Evolutionary conservation across 2,888 invertebrate species (phyloP), one percentile per base, ranked within the genome.

Genomic region (Melanargia galathea): DNA sequence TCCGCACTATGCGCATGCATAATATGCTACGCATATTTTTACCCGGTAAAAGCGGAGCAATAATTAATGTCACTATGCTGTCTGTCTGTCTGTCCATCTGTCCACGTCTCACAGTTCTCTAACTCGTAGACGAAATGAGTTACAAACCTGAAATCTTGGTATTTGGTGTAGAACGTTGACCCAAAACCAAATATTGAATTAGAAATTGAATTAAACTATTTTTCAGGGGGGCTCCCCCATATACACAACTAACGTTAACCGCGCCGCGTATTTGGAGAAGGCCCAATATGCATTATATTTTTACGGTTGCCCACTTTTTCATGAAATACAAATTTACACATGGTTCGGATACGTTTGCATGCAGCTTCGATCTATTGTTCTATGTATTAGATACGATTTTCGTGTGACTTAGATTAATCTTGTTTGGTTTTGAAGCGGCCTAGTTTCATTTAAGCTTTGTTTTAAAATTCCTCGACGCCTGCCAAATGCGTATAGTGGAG

Each of bases 381-480:
- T 46, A 48, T 49, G 13, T 22, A 58, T 61, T 66, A 71, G 55
- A 49, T 49, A 11, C 52, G 22, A 63, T 48, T 58, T 63, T 64
- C 40, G 52, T 49, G 8, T 57, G 22, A 65, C 62, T 65, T 62
- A 59, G 49, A 49, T 59, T 43, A 61, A 59, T 60, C 54, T 65
- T 62, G 61, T 61, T 67, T 59, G 61, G 56, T 60, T 67, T 51
- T 52, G 59, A 66, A 63, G 64, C 69, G 73, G 69, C 74, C 76
- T 72, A 71, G 71, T 73, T 74, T 70, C 69, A 71, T 70, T 73
- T 71, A 67, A 68, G 71, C 80, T 78, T 82, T 84, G 84, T 84
- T 84, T 82, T 79, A 82, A 83, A 81, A 80, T 77, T 78, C 74
- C 72, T 74, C 72, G 72, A 64, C 74, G 77, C 75, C 78, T 82